A percentile compares a stretch with the other conserved stretches of the same genome.
These are phyloP conservation scores for Tubiluchus corallicola DNA, from an alignment of 2,888 invertebrate genomes.

Conservation along the genomic window DNA sequence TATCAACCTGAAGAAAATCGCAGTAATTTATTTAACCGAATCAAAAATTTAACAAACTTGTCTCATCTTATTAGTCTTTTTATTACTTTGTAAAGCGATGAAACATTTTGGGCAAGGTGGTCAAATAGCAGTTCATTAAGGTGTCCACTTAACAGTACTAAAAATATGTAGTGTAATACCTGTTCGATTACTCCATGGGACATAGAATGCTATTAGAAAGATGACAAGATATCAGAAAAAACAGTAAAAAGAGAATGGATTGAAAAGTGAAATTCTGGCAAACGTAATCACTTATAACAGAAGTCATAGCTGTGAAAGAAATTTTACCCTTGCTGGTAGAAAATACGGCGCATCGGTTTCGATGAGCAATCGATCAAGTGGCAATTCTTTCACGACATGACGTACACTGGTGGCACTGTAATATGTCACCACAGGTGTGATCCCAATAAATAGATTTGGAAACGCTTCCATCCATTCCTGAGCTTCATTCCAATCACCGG, in stretches of 20 bases:
- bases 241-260: not conserved
- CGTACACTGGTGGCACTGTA: slow-evolving; percentile 18
- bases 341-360: slow-evolving; percentile 36
- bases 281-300: not conserved
- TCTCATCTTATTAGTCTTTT: no score
- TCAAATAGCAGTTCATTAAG: no score
- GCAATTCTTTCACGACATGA: slow-evolving; percentile 26
- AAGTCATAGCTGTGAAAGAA: not conserved
- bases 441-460: slow-evolving; percentile 29
- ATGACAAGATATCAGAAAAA: no score
- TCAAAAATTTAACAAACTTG: no score
- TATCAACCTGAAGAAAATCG: no score
- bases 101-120: no score
- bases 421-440: slow-evolving; percentile 30
- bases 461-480: slow-evolving; percentile 28
- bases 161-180: no score
- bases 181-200: no score
- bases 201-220: no score
- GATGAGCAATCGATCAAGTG: slow-evolving; percentile 29
- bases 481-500: slow-evolving; percentile 25
- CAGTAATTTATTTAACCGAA: no score
- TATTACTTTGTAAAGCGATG: no score
- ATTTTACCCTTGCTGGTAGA: slow-evolving; percentile 24
- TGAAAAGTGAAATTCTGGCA: not conserved
- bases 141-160: no score